Conservation (phyloP, 2,113 vertebrate genomes). For the Miniopterus natalensis region DNA sequence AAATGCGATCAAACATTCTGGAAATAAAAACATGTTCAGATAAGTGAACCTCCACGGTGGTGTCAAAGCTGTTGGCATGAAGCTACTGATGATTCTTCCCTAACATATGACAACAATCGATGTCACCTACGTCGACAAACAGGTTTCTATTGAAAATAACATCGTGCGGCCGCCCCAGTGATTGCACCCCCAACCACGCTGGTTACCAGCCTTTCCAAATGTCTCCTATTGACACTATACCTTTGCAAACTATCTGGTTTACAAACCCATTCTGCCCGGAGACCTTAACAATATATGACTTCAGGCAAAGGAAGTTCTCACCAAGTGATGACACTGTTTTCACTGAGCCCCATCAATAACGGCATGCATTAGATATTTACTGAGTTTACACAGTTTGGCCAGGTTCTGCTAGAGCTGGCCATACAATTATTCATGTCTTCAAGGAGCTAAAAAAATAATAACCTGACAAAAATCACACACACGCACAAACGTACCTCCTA, state of each 20-base stretch:
- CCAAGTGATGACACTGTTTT: background rate
- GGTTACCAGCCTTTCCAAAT: background rate
- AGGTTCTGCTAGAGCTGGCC: background rate
- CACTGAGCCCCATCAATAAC: background rate
- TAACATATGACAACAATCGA: background rate
- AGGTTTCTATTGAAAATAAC: background rate
- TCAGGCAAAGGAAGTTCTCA: constrained; percentile 10
- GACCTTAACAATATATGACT: background rate
- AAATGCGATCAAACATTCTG: background rate
- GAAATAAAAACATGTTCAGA: background rate
- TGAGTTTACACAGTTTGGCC: background rate
- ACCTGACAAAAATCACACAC: background rate
- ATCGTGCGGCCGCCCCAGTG: background rate
- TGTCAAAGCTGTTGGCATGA: background rate
- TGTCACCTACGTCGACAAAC: background rate
- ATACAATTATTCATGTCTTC: background rate
- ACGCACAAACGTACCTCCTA: background rate
- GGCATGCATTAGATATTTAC: background rate
- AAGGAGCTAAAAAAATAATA: background rate
- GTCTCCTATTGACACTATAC: background rate
- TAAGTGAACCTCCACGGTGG: background rate
- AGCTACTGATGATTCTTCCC: background rate
- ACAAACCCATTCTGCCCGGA: constrained; percentile 8
- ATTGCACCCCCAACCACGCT: background rate
- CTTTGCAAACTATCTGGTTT: background rate